Evolutionary conservation across 2,797 vertebrate genomes (phyloP).

Genomic region (Sebastiscus tertius): DNA sequence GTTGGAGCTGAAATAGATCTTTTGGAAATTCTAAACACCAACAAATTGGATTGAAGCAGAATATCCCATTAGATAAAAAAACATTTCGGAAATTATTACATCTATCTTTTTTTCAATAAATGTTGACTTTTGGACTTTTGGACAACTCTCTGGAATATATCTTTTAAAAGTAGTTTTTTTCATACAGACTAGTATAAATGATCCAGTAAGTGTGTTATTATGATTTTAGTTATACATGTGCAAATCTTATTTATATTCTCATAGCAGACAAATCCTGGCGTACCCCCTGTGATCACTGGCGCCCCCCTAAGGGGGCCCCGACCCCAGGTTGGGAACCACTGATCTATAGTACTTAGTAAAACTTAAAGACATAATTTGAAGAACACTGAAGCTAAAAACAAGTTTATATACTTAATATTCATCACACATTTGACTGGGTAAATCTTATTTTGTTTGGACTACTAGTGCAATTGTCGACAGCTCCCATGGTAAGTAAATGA

Average conservation of each 20-base stretch:
- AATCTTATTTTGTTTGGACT: background rate
- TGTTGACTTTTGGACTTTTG: too few relatives aligned
- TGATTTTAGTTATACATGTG: background rate
- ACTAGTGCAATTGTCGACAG: background rate
- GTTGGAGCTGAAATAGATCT: too few relatives aligned
- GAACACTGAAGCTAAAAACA: background rate
- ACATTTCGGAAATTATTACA: too few relatives aligned
- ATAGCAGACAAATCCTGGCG: background rate
- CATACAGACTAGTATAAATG: too few relatives aligned
- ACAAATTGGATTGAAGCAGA: too few relatives aligned
- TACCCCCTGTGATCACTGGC: background rate
- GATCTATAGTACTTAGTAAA: background rate
- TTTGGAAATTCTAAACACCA: too few relatives aligned
- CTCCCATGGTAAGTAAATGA: background rate
- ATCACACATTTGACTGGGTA: constrained; percentile 7
- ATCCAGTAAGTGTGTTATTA: background rate
- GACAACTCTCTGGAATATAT: too few relatives aligned
- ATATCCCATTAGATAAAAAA: too few relatives aligned
- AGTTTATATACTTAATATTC: background rate
- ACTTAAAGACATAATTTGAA: background rate
- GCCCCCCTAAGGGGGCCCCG: too few relatives aligned
- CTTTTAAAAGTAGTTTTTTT: too few relatives aligned
- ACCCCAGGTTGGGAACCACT: background rate
- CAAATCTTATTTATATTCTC: too few relatives aligned
- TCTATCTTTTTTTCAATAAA: too few relatives aligned